Evolutionary conservation across 92 coral and sea anemone species (phyloP).

Genomic region (Porites rus): DNA sequence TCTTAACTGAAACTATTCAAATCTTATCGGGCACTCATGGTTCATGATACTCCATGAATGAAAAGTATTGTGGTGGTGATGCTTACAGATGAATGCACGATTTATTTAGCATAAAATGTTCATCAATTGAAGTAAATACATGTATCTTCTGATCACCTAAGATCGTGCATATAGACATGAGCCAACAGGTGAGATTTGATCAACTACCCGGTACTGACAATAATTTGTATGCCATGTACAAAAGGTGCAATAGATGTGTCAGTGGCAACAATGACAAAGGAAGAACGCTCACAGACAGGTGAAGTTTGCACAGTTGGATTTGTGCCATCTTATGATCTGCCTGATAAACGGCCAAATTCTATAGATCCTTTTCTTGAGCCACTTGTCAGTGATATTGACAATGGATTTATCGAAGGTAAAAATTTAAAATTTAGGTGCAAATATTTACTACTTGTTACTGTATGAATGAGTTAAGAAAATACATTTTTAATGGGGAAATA

Average conservation of each 20-base stretch:
- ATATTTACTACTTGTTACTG: constrained; percentile 11
- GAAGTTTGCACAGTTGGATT: constrained; percentile 73
- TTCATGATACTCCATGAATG: neutral
- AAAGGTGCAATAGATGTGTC: constrained; percentile 69
- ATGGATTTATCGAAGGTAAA: constrained; percentile 74
- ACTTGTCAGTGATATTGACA: constrained; percentile 59
- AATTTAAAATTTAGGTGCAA: neutral
- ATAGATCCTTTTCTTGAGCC: constrained; percentile 73
- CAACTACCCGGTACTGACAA: neutral
- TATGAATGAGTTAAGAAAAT: neutral
- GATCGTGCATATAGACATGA: constrained; percentile 1
- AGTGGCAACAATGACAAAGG: constrained; percentile 63
- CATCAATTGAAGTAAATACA: neutral
- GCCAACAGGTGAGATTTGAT: neutral
- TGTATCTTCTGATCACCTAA: neutral
- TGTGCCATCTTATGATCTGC: constrained; percentile 74
- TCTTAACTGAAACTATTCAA: neutral
- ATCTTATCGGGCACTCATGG: neutral
- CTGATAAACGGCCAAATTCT: constrained; percentile 63
- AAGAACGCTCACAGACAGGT: constrained; percentile 58
- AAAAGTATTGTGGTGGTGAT: neutral
- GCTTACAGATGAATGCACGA: neutral
- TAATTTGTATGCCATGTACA: constrained; percentile 12
- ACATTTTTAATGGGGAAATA: neutral
- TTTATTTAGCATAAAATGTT: neutral